Evolutionary conservation across 2,113 vertebrate species (phyloP), one percentile per base, ranked within the genome.

Genomic region (Trematomus loennbergii): DNA sequence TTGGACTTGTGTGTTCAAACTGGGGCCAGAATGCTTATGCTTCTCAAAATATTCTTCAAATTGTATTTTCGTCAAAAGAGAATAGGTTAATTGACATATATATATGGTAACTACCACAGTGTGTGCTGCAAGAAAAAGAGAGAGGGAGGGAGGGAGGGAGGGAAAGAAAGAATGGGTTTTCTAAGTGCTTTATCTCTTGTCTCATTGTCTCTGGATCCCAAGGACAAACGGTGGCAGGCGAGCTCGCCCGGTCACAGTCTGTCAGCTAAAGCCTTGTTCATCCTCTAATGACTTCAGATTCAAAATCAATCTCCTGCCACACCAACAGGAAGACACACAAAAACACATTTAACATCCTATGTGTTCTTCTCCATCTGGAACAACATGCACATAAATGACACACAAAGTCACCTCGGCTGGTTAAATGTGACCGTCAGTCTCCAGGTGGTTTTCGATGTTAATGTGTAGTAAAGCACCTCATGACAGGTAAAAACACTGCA

Each of bases 241-340:
- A 55, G 74, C 67, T 16, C n/a, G 12, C 20, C 76, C 43, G 81
- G 87, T 89, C 85, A 90, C 89, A 86, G 80, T 75, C 86, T 83
- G 86, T 76, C 78, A 79, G 75, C 66, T 25, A 46, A 74, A 83
- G 76, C 81, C 79, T 81, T 60, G 73, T 78, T 84, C 69, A 20
- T 53, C 62, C 58, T 25, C 43, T 82, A 81, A 89, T 83, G 78
- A 84, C 75, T 81, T 68, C 13, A 71, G 49, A 66, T 66, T 75
- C 74, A 33, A 61, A 75, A 87, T 90, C 74, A 73, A 87, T 88
- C 87, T 82, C 64, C 15, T 33, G 61, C 33, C 57, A 54, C 52
- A 65, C 52, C 18, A n/a, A 83, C 69, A 59, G 66, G 29, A 75
- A 55, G 59, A 65, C n/a, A 25, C 43, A 66, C 61, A 65, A 33